phyloP scores from a whole-genome alignment of 2,113 vertebrate species.

The Entomyzon cyanotis region DNA sequence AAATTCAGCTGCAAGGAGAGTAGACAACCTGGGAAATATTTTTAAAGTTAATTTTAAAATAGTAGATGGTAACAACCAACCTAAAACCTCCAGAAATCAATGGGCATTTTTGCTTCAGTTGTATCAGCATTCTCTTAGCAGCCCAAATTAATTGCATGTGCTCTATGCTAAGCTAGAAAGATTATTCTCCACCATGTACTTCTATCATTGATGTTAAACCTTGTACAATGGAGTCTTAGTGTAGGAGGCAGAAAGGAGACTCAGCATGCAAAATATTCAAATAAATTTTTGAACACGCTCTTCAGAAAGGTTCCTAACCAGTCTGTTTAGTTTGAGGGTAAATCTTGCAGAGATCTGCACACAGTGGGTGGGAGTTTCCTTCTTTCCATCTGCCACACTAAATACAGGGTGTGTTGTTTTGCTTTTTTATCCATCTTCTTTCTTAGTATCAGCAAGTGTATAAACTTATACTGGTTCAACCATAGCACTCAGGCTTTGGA shows the following conservation, averaged over 20 bases:
- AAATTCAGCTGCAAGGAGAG: background rate
- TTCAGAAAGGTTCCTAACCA: conserved; percentile 29
- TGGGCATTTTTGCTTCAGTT: background rate
- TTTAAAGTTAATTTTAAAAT: background rate
- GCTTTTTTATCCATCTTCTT: conserved; percentile 7
- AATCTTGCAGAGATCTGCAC: conserved; percentile 26
- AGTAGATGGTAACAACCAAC: background rate
- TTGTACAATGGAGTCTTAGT: background rate
- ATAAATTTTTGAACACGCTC: background rate
- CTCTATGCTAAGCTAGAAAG: background rate
- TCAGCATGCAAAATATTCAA: background rate
- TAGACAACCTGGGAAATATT: background rate
- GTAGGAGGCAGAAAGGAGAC: conserved; percentile 48
- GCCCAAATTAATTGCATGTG: background rate
- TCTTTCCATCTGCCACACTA: conserved; percentile 52
- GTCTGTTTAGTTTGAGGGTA: conserved; percentile 23
- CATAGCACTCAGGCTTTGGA: background rate
- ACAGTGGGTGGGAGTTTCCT: conserved; percentile 34
- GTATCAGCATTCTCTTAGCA: background rate
- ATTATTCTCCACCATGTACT: conserved; percentile 3
- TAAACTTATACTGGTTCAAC: background rate
- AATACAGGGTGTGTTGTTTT: conserved; percentile 9
- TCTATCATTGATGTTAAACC: background rate
- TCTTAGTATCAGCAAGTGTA: background rate
- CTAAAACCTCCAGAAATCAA: background rate